Evolutionary conservation across 2,113 vertebrate genomes (phyloP), one percentile per base, ranked within the genome.

Genomic region (Dipodomys stephensi): DNA sequence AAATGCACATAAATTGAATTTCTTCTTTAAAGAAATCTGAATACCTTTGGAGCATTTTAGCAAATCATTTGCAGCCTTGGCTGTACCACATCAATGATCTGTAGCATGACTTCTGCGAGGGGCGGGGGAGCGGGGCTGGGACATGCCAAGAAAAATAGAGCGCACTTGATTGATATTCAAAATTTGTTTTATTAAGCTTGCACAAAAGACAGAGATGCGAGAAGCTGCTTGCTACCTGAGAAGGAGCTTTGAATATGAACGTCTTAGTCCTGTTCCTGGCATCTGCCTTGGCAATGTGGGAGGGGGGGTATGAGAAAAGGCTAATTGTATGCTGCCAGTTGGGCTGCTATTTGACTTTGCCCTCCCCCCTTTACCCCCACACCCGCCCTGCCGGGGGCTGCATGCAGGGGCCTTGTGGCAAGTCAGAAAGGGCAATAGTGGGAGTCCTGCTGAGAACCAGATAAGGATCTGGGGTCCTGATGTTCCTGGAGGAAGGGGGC

Each of bases 1-100:
- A 99, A 99, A 99, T 99, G 99, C 99, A 99, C 98, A 99, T 99
- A 99, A 99, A 99, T 99, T 99, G 99, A 99, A 99, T 99, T 99
- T 99, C 98, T 98, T 98, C 98, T 98, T 99, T 98, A 98, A 99
- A 98, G 98, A 98, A 99, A 98, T 99, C 97, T 98, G 99, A 99
- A 99, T 99, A 99, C 99, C 99, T 99, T 99, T 99, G 98, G 98
- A 99, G 98, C 98, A 97, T 98, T 99, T 99, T 98, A 98, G 98
- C 99, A 99, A 99, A 99, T 99, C 99, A 98, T 99, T 99, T 99
- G 99, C 99, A 99, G 99, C 98, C 98, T 98, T 98, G 97, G 98
- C 98, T 98, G 99, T 99, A 99, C 97, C 96, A 98, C 99, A 99
- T 99, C 99, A 99, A 98, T 99, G 98, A 98, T 98, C 98, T 98